These are phyloP conservation scores for Pelecanus crispus DNA, from an alignment of 2,113 vertebrate species.

Conservation along the genomic window DNA sequence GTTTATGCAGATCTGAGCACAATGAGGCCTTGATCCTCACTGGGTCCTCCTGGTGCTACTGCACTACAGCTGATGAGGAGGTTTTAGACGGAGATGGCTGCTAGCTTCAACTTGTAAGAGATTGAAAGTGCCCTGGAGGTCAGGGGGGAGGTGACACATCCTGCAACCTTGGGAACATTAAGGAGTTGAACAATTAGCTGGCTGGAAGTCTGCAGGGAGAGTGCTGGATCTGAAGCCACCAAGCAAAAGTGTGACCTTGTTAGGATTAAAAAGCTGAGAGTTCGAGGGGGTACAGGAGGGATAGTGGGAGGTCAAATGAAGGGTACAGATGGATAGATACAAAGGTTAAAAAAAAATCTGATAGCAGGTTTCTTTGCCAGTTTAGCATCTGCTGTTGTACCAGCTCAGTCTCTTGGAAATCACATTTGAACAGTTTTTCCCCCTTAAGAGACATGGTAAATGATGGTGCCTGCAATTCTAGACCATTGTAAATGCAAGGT, in stretches of 20 bases:
- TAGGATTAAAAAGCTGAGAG: neutral
- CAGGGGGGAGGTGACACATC: neutral
- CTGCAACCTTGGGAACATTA: neutral
- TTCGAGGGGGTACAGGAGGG: neutral
- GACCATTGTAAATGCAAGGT: neutral
- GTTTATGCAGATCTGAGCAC: slow-evolving; percentile 26
- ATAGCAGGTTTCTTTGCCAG: neutral
- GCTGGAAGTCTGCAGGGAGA: neutral
- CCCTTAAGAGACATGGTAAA: neutral
- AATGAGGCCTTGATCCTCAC: slow-evolving; percentile 11
- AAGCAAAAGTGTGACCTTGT: neutral
- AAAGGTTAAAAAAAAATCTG: neutral
- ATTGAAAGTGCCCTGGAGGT: neutral
- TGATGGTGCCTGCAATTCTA: neutral
- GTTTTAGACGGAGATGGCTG: neutral
- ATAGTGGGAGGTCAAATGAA: slow-evolving; percentile 6
- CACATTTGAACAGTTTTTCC: neutral
- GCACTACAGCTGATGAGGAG: neutral
- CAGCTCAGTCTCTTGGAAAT: neutral
- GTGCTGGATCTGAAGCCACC: neutral
- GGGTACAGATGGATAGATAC: neutral
- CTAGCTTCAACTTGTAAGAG: neutral
- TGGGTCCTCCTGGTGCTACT: neutral
- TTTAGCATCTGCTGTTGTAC: neutral
- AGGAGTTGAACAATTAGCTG: neutral